Evolutionary conservation across 2,888 invertebrate genomes (phyloP).

Genomic region (Trilocha varians): DNA sequence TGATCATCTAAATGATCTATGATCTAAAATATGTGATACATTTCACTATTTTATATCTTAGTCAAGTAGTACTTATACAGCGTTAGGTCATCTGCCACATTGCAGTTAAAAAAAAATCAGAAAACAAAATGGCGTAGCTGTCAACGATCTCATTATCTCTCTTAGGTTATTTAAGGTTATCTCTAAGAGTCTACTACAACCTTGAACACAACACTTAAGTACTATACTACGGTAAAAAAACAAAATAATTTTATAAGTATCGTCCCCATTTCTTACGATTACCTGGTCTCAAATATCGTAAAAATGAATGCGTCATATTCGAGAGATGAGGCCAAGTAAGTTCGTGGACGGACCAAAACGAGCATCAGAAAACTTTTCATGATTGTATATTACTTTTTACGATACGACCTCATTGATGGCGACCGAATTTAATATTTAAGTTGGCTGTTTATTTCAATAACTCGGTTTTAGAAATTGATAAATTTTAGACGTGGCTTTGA

Average conservation of each 20-base stretch:
- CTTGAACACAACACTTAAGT: too few relatives aligned
- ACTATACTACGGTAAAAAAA: background rate
- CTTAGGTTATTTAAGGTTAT: too few relatives aligned
- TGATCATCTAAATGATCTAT: too few relatives aligned
- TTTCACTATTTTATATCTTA: too few relatives aligned
- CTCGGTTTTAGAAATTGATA: background rate
- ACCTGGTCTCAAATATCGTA: background rate
- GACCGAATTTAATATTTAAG: background rate
- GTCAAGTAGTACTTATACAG: too few relatives aligned
- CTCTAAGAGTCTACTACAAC: too few relatives aligned
- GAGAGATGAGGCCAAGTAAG: background rate
- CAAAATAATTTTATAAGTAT: background rate
- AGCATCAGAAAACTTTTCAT: background rate
- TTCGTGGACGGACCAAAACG: background rate
- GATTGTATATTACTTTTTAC: background rate
- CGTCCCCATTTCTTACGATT: constrained; percentile 1
- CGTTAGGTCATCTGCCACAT: too few relatives aligned
- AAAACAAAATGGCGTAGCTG: too few relatives aligned
- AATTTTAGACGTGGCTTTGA: too few relatives aligned
- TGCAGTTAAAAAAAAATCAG: too few relatives aligned
- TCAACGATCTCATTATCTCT: too few relatives aligned
- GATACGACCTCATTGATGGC: background rate
- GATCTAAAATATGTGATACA: too few relatives aligned
- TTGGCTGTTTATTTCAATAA: background rate
- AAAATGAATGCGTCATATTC: constrained; percentile 2